Base-by-base conservation (phyloP, 2,113 vertebrate species). In the Cygnus atratus region DNA sequence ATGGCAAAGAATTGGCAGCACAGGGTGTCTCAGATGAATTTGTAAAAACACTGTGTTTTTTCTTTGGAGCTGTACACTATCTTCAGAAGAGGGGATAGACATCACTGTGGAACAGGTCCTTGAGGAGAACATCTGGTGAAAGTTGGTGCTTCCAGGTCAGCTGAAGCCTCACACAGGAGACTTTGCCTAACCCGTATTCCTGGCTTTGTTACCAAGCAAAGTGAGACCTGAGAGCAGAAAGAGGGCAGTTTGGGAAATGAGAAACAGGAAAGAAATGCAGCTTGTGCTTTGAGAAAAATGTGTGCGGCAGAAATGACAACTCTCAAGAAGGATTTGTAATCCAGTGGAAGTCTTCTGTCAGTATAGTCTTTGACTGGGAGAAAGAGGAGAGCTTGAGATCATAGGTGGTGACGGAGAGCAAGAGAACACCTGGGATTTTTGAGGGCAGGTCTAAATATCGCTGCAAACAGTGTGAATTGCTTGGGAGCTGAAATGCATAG, bases 61-160 rank as follows among this genome's bases (percentile, higher is more conserved):
- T 39, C 62, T 35, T 84, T 20, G 50, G 48, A 72, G 63, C 33
- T 20, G 57, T 78, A 58, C 0, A 0, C 6, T 59, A 72, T n/a
- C 18, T 88, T n/a, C 39, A 21, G 73, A 48, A 58, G 66, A 54
- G 66, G 44, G 39, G 41, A 9, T 29, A 31, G 63, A 41, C 0
- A 2, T 52, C 63, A 62, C 22, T 13, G 4, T 65, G 11, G 15
- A 73, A 6, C 13, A 26, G 39, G 11, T 57, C 0, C 0, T 43
- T 58, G 43, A 54, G 24, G 22, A 66, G 61, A 62, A 57, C 58
- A 84, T 13, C 29, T 74, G 18, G 9, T 74, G 22, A 0, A 6
- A 84, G 70, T 59, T 4, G 2, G 26, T 63, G 55, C 46, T 87
- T 92, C 26, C n/a, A 41, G 28, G 37, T 41, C 50, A 89, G 31